Conservation (phyloP, 1,140 invertebrate species). For the Pseudomyrmex gracilis region DNA sequence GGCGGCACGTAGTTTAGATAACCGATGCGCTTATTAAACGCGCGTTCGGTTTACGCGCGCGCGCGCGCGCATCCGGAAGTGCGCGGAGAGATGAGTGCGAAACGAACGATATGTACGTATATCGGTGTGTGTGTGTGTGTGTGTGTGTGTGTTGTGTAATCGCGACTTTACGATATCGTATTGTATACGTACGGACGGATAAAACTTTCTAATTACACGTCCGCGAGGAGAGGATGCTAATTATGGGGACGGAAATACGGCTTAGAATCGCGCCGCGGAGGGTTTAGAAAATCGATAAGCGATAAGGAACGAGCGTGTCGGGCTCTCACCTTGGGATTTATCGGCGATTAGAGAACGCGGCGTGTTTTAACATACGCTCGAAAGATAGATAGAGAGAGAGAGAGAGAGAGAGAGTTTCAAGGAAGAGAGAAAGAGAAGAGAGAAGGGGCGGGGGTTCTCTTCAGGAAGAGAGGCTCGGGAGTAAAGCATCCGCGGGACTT, state of each 20-base stretch:
- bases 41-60: conserved; percentile 25
- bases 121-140: too few relatives aligned
- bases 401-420: conserved; percentile 10
- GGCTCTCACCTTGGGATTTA: conserved; percentile 49
- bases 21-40: conserved; percentile 15
- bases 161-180: conserved; percentile 53
- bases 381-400: background rate
- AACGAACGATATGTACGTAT: conserved; percentile 45
- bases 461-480: conserved; percentile 56
- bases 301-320: conserved; percentile 52
- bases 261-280: conserved; percentile 32
- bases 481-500: conserved; percentile 43
- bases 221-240: conserved; percentile 48
- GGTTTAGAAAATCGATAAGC: conserved; percentile 59
- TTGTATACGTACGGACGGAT: conserved; percentile 27
- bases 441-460: conserved; percentile 1
- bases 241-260: conserved; percentile 57
- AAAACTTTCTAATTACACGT: conserved; percentile 62
- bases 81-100: background rate
- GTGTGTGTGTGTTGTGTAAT: conserved; percentile 11
- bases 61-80: conserved; percentile 24
- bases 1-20: background rate
- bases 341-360: conserved; percentile 58
- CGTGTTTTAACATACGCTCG: conserved; percentile 31
- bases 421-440: conserved; percentile 21